Percentiles rank a stretch among this genome's conserved stretches.
Evolutionary conservation across 1,140 invertebrate genomes (phyloP).

Genomic region (Chironomus tepperi): DNA sequence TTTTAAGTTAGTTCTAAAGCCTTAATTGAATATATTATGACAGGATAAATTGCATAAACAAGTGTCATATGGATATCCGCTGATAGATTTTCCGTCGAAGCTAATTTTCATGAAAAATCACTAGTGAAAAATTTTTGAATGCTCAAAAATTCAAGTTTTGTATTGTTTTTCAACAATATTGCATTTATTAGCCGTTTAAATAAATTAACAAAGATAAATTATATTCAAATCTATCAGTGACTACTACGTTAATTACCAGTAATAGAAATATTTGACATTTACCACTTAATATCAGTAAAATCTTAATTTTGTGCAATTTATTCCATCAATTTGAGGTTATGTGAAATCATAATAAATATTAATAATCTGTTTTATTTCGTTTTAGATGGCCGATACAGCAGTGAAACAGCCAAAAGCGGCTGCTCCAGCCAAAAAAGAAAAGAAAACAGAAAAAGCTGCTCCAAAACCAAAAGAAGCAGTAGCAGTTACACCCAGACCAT

Average conservation of each 20-base stretch:
- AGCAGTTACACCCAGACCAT: constrained; percentile 43
- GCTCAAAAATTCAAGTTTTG: too few relatives aligned
- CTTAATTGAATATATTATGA: not conserved
- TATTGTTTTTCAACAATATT: too few relatives aligned
- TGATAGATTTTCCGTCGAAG: too few relatives aligned
- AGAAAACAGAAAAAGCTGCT: constrained; percentile 42
- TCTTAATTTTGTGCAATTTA: not conserved
- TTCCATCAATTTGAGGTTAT: not conserved
- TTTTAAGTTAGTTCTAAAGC: not conserved
- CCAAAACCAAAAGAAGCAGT: constrained; percentile 38
- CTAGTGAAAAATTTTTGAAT: too few relatives aligned
- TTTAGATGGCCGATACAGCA: constrained; percentile 49
- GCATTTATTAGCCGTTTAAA: too few relatives aligned
- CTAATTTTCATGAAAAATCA: too few relatives aligned
- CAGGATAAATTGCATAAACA: not conserved
- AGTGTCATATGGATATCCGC: too few relatives aligned
- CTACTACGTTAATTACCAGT: too few relatives aligned
- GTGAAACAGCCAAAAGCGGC: constrained; percentile 46
- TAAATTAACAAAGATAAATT: too few relatives aligned
- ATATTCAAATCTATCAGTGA: too few relatives aligned
- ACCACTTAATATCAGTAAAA: not conserved
- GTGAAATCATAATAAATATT: not conserved
- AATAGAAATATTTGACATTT: too few relatives aligned
- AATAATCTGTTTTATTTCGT: not conserved
- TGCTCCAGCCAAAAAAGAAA: constrained; percentile 47